Base-by-base conservation (phyloP, 2,797 vertebrate genomes). In the Graptemys geographica region DNA sequence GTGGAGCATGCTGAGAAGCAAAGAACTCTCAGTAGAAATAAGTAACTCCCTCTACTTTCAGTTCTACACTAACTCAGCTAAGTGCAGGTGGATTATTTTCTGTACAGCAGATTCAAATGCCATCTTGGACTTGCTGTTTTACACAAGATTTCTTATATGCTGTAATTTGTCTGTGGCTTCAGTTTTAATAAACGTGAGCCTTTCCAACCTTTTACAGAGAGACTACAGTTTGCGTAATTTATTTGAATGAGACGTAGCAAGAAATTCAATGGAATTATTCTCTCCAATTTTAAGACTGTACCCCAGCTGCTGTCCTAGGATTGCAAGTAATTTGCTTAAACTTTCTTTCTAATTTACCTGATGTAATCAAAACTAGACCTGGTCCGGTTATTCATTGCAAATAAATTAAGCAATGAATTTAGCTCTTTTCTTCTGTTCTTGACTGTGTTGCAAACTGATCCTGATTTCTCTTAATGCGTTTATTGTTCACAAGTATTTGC, bases 1-100 rank as follows among this genome's bases (percentile, higher is more conserved):
- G 99, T 99, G 85, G 99, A 99, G 90, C 99, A 99, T 0, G 99
- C 98, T 0, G 99, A 99, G 97, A 99, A 99, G 93, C 99, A 99
- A 97, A 98, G 99, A 82, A 99, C 99, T 2, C 99, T 99, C 47
- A 51, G 99, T 97, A 99, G 98, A 96, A 99, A 99, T 96, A 99
- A 99, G 98, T 99, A 98, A 96, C 89, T 88, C 23, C 44, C 21
- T 9, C 92, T 49, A 1, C 81, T 89, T 84, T 80, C 76, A 25
- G 65, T 83, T 83, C 59, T 87, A 78, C 90, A 41, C 88, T 82
- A 80, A 55, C 55, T 41, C 85, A 84, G 84, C 90, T 83, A 33
- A 94, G 49, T 65, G 90, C 0, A 1, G 37, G 83, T 74, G 62
- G 91, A 85, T 80, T 79, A 8, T 93, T 94, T 93, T 89, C 81